These are phyloP conservation scores for Poeciliopsis gracilis DNA, from an alignment of 2,797 vertebrate species.

Conservation along the genomic window DNA sequence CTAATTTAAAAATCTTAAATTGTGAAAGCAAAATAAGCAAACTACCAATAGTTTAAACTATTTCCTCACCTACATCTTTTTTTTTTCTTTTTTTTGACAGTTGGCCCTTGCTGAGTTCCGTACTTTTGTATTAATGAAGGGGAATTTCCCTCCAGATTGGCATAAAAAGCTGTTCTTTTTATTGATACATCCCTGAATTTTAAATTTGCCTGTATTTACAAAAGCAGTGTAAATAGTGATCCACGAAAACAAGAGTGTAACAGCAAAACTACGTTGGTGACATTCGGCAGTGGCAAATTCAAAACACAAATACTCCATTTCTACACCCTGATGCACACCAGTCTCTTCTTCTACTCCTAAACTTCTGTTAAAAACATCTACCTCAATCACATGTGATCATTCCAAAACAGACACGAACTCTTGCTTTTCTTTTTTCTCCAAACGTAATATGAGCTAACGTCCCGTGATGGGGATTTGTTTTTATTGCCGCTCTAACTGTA, in stretches of 20 bases:
- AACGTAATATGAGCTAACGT: slow-evolving; percentile 41
- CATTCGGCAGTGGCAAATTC: slow-evolving; percentile 61
- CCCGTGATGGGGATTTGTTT: slow-evolving; percentile 10
- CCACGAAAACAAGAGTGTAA: slow-evolving; percentile 69
- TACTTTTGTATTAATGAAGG: slow-evolving; percentile 17
- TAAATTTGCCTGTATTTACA: slow-evolving; percentile 70
- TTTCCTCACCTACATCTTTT: not conserved
- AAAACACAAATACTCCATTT: slow-evolving; percentile 65
- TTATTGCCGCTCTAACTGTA: slow-evolving; percentile 65
- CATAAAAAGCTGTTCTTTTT: not conserved
- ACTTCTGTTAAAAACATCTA: slow-evolving; percentile 54
- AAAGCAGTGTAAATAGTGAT: slow-evolving; percentile 69
- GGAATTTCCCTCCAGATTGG: slow-evolving; percentile 3
- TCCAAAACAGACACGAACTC: slow-evolving; percentile 39
- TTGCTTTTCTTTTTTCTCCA: not conserved
- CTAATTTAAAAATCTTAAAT: not conserved
- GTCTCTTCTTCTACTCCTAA: slow-evolving; percentile 31
- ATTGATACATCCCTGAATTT: slow-evolving; percentile 71
- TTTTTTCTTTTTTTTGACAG: not conserved
- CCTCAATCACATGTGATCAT: slow-evolving; percentile 33
- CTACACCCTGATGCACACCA: slow-evolving; percentile 71
- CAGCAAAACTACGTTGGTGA: slow-evolving; percentile 67
- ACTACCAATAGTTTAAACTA: not conserved
- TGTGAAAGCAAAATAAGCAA: not conserved
- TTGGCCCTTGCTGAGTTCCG: slow-evolving; percentile 3